These are phyloP conservation scores for Phylloscopus collybita DNA, from an alignment of 2,797 vertebrate species.

Conservation along the genomic window DNA sequence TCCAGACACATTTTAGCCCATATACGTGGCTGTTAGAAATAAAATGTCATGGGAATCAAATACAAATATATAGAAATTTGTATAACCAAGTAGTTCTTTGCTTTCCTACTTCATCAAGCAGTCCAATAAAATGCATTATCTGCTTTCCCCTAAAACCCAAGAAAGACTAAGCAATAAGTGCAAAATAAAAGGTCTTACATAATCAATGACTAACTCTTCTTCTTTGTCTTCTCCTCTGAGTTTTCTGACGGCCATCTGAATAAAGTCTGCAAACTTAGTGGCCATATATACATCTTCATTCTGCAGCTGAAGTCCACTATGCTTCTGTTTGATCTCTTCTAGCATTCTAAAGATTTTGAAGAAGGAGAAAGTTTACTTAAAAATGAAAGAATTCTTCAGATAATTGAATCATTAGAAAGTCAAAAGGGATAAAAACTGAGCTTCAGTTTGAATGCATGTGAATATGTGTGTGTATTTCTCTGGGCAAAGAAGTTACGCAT, in stretches of 20 bases:
- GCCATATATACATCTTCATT: constrained; percentile 97
- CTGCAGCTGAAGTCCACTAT: constrained; percentile 84
- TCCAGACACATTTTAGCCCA: neutral
- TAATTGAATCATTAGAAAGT: neutral
- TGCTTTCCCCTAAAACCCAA: neutral
- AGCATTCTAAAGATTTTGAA: constrained; percentile 82
- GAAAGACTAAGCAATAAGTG: neutral
- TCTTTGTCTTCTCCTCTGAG: constrained; percentile 89
- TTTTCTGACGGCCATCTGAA: constrained; percentile 89
- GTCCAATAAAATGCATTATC: neutral
- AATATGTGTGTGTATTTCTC: neutral
- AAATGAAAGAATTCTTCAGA: neutral
- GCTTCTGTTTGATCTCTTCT: constrained; percentile 93
- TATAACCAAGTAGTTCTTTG: neutral
- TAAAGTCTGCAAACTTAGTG: constrained; percentile 89
- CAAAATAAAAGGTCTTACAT: constrained; percentile 79
- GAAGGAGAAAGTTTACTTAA: neutral
- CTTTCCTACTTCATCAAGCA: neutral
- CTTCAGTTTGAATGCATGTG: neutral
- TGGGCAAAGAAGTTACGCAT: neutral
- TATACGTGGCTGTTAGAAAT: neutral
- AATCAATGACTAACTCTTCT: constrained; percentile 85
- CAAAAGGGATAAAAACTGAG: neutral
- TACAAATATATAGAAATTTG: neutral
- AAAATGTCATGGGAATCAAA: neutral